Percentiles rank a stretch among this genome's conserved stretches.
These are phyloP conservation scores for Melozone crissalis DNA, from an alignment of 2,113 vertebrate genomes.

Conservation along the genomic window DNA sequence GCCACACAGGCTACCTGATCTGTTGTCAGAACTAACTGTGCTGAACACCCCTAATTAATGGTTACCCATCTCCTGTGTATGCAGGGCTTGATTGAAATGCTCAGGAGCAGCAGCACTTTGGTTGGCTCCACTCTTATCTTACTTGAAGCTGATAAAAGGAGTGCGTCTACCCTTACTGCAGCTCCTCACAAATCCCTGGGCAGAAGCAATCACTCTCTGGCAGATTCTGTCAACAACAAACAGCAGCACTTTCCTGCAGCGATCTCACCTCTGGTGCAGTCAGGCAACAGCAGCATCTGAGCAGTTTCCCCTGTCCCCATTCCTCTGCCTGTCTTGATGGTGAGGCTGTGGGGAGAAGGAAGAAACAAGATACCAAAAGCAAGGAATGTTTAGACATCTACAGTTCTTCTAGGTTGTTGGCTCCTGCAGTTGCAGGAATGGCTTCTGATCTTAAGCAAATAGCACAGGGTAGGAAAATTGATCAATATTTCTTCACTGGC, in stretches of 20 bases:
- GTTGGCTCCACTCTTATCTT: conserved; percentile 59
- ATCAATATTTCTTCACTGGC: conserved; percentile 14
- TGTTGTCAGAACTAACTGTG: neutral
- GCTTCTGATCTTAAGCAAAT: conserved; percentile 51
- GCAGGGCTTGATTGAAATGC: neutral
- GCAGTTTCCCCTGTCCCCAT: neutral
- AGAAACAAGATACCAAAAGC: neutral
- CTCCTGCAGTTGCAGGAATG: neutral
- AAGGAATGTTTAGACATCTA: conserved; percentile 38
- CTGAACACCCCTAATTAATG: neutral
- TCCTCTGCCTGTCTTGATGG: neutral
- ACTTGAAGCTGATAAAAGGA: conserved; percentile 31
- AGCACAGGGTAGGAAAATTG: conserved; percentile 9
- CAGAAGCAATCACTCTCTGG: conserved; percentile 16
- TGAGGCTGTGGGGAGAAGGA: neutral
- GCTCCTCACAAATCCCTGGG: neutral
- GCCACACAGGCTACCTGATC: neutral
- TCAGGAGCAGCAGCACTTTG: neutral
- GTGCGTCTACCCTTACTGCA: neutral
- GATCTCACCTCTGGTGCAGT: neutral
- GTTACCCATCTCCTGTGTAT: neutral
- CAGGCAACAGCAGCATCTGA: neutral
- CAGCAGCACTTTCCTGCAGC: neutral
- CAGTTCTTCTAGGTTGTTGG: neutral
- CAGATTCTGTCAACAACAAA: conserved; percentile 30